phyloP scores from a whole-genome alignment of 2,797 vertebrate genomes.

The Falco columbarius region DNA sequence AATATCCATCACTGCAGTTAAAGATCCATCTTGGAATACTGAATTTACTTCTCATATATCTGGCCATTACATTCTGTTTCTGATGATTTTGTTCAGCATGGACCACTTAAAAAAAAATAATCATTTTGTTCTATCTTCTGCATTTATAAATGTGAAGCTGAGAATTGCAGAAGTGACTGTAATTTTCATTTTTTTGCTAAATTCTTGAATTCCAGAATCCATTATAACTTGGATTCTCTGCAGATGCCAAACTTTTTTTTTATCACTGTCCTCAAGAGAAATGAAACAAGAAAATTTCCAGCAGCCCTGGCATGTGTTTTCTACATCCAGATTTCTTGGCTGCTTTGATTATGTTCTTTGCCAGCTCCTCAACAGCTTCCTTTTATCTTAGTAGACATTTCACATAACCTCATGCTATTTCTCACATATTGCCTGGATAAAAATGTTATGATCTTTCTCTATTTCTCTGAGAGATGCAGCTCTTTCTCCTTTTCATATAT shows the following conservation, averaged over 20 bases:
- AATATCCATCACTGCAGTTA: neutral
- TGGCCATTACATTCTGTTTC: neutral
- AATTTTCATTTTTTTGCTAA: neutral
- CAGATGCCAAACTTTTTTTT: neutral
- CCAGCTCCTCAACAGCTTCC: neutral
- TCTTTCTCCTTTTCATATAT: neutral
- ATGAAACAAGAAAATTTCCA: neutral
- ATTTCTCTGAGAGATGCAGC: neutral
- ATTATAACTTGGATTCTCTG: neutral
- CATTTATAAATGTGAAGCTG: neutral
- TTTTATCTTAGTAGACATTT: slow-evolving; percentile 1
- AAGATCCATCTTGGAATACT: neutral
- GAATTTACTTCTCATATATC: neutral
- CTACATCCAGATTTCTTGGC: neutral
- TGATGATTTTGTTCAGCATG: neutral
- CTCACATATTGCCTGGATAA: neutral
- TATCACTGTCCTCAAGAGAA: neutral
- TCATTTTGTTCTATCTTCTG: neutral
- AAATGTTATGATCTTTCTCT: neutral
- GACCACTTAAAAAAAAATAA: neutral
- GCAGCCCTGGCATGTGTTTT: neutral
- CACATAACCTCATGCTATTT: neutral
- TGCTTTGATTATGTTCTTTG: neutral
- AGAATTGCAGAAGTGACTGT: neutral
- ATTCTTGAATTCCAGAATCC: neutral